phyloP scores from a whole-genome alignment of 1,140 invertebrate species.

The Teleopsis dalmanni region DNA sequence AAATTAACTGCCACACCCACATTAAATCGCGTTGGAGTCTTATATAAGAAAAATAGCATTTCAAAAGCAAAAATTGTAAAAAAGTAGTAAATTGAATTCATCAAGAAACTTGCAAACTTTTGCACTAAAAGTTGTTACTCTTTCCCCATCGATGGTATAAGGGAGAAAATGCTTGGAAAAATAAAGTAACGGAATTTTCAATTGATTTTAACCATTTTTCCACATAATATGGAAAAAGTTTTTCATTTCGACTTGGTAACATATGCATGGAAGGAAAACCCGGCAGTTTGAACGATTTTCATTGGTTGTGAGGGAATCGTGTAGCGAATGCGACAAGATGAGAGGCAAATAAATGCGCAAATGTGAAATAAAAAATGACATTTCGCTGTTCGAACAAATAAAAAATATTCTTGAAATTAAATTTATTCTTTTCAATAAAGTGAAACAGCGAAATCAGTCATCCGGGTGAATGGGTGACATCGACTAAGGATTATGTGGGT shows the following conservation, averaged over 20 bases:
- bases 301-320: constrained; percentile 2
- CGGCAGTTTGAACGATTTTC: constrained; percentile 1
- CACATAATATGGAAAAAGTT: constrained; percentile 5
- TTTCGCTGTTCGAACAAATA: constrained; percentile 37
- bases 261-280: neutral
- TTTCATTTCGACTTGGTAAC: neutral
- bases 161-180: neutral
- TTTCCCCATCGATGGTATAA: too few species aligned
- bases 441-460: too few species aligned
- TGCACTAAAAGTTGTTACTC: too few species aligned
- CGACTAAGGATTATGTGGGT: too few species aligned
- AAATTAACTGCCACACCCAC: too few species aligned
- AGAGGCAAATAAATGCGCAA: constrained; percentile 26
- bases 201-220: constrained; percentile 8
- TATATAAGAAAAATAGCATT: too few species aligned
- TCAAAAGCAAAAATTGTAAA: too few species aligned
- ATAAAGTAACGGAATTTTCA: constrained; percentile 3
- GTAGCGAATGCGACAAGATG: constrained; percentile 6
- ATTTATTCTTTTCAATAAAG: too few species aligned
- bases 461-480: too few species aligned
- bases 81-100: too few species aligned
- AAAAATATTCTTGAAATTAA: constrained; percentile 7
- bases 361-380: constrained; percentile 43
- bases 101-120: too few species aligned
- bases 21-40: too few species aligned